These are phyloP conservation scores for Papilio machaon DNA, from an alignment of 1,140 invertebrate species.

Conservation along the genomic window DNA sequence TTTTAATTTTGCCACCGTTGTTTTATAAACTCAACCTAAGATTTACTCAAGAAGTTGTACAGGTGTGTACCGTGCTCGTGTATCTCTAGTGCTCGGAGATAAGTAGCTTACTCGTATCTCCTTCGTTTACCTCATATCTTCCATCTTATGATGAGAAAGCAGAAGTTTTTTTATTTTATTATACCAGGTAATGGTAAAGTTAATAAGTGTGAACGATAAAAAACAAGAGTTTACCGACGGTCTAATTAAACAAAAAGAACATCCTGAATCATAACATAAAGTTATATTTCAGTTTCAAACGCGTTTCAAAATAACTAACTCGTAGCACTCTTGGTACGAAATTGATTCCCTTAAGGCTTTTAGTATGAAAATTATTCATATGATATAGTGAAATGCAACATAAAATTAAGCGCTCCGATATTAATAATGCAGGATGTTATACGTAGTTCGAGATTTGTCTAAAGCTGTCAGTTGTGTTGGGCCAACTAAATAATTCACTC, in stretches of 20 bases:
- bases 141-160: background rate
- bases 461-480: slow-evolving; percentile 2
- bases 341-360: background rate
- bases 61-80: background rate
- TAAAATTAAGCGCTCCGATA: slow-evolving; percentile 12
- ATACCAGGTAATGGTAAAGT: background rate
- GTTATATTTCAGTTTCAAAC: background rate
- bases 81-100: background rate
- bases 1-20: background rate
- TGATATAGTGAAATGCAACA: slow-evolving; percentile 10
- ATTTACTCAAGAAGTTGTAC: background rate
- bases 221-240: background rate
- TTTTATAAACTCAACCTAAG: slow-evolving; percentile 13
- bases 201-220: background rate
- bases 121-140: background rate
- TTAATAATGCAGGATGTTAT: background rate
- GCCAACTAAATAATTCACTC: background rate
- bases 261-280: background rate
- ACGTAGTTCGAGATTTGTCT: slow-evolving; percentile 1
- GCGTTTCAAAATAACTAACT: slow-evolving; percentile 7
- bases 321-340: background rate
- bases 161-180: background rate
- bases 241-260: slow-evolving; percentile 7
- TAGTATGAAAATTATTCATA: background rate
- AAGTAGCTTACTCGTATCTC: background rate